These are phyloP conservation scores for Macrophya annulata DNA, from an alignment of 2,888 invertebrate species.

Conservation along the genomic window DNA sequence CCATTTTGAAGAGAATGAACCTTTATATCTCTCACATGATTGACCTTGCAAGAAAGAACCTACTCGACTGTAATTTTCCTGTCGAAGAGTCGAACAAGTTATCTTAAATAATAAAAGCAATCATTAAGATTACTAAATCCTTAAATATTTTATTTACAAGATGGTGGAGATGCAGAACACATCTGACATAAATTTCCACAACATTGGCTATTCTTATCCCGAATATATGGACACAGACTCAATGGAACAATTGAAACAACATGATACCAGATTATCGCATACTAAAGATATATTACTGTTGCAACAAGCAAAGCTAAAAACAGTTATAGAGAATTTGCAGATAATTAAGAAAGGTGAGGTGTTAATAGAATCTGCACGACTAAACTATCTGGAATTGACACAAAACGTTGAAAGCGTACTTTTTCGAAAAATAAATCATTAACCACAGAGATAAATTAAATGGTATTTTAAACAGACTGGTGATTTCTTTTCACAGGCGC, in stretches of 20 bases:
- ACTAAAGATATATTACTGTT: slow-evolving; percentile 84
- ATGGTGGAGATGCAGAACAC: slow-evolving; percentile 84
- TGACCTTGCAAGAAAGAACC: too few relatives aligned
- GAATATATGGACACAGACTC: slow-evolving; percentile 84
- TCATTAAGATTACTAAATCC: slow-evolving; percentile 27
- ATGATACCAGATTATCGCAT: slow-evolving; percentile 84
- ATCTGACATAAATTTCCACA: slow-evolving; percentile 83
- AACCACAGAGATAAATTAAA: neutral
- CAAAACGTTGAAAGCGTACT: neutral
- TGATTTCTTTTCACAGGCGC: slow-evolving; percentile 63
- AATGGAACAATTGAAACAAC: slow-evolving; percentile 84
- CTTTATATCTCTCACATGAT: too few relatives aligned
- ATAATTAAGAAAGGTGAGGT: slow-evolving; percentile 75
- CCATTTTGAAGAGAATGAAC: neutral
- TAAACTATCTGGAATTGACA: neutral
- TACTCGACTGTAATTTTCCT: neutral
- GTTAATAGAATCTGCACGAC: neutral
- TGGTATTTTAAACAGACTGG: neutral
- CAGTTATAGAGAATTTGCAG: slow-evolving; percentile 78
- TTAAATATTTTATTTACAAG: slow-evolving; percentile 74
- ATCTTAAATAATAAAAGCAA: slow-evolving; percentile 12
- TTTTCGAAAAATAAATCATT: neutral
- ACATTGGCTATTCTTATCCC: slow-evolving; percentile 84
- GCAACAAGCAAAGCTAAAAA: slow-evolving; percentile 85
- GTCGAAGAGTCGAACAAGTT: neutral